phyloP scores from a whole-genome alignment of 92 coral and sea anemone genomes.

The Porites rus region DNA sequence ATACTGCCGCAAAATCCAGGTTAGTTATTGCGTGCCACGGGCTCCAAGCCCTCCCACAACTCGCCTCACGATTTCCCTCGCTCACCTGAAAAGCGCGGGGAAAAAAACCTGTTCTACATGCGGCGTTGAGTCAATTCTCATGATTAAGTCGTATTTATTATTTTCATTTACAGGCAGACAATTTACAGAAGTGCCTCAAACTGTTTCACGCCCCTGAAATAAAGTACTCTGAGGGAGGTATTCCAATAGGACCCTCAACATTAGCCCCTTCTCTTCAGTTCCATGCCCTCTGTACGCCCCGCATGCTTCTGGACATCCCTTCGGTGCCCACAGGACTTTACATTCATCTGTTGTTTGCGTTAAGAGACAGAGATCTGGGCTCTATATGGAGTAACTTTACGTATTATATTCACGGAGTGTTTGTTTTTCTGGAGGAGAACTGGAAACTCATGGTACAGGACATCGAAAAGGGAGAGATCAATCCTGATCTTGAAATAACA shows the following conservation, averaged over 20 bases:
- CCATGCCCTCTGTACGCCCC: slow-evolving; percentile 63
- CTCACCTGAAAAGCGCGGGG: too few relatives aligned
- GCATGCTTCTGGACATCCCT: slow-evolving; percentile 40
- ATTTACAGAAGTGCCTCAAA: slow-evolving; percentile 52
- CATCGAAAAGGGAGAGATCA: slow-evolving; percentile 45
- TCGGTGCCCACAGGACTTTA: slow-evolving; percentile 60
- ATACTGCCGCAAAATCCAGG: too few relatives aligned
- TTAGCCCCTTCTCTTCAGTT: slow-evolving; percentile 53
- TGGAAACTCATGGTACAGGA: slow-evolving; percentile 53
- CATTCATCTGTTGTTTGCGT: slow-evolving; percentile 55
- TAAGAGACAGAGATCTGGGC: slow-evolving; percentile 61
- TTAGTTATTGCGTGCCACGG: too few relatives aligned
- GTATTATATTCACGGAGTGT: slow-evolving; percentile 57
- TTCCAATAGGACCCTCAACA: slow-evolving; percentile 59
- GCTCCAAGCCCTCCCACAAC: too few relatives aligned
- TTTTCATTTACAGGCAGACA: slow-evolving; percentile 37
- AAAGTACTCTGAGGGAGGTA: slow-evolving; percentile 55
- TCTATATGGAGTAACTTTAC: slow-evolving; percentile 51
- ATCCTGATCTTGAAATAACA: slow-evolving; percentile 46
- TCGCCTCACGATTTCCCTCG: too few relatives aligned
- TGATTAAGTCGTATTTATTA: too few relatives aligned
- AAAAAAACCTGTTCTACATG: too few relatives aligned
- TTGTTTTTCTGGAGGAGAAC: slow-evolving; percentile 62
- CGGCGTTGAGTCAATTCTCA: too few relatives aligned
- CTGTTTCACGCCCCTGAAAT: slow-evolving; percentile 64